Evolutionary conservation across 2,113 vertebrate species (phyloP).

Genomic region (Eubucco bourcierii): DNA sequence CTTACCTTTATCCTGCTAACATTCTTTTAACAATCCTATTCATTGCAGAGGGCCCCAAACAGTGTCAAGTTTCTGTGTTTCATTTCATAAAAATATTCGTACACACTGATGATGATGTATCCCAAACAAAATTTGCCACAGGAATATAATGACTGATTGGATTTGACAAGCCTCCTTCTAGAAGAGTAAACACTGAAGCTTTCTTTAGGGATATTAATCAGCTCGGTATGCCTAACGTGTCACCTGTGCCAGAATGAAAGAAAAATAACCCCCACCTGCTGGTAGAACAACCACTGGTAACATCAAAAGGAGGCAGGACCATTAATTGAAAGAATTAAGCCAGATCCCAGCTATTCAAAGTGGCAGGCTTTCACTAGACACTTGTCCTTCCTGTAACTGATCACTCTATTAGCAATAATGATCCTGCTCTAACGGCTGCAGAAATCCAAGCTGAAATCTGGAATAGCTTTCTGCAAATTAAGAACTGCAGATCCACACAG

Average conservation of each 20-base stretch:
- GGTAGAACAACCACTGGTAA: not conserved
- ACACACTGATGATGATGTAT: not conserved
- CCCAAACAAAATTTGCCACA: not conserved
- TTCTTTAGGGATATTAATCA: conserved; percentile 40
- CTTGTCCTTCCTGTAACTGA: not conserved
- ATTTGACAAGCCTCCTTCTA: conserved; percentile 39
- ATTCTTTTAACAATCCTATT: not conserved
- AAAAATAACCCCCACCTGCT: conserved; percentile 16
- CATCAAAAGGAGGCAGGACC: not conserved
- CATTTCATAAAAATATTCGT: not conserved
- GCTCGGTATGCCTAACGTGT: not conserved
- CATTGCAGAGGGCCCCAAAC: not conserved
- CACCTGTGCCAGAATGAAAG: conserved; percentile 6
- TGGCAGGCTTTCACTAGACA: not conserved
- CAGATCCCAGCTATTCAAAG: not conserved
- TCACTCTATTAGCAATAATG: not conserved
- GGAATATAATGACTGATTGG: conserved; percentile 30
- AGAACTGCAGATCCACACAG: not conserved
- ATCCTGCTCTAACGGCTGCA: not conserved
- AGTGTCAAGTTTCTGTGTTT: not conserved
- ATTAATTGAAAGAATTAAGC: not conserved
- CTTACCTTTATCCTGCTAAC: not conserved
- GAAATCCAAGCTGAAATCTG: not conserved
- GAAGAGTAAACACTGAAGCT: conserved; percentile 26
- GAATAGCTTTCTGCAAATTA: not conserved